These are phyloP conservation scores for Masticophis lateralis DNA, from an alignment of 2,797 vertebrate species.

Conservation along the genomic window DNA sequence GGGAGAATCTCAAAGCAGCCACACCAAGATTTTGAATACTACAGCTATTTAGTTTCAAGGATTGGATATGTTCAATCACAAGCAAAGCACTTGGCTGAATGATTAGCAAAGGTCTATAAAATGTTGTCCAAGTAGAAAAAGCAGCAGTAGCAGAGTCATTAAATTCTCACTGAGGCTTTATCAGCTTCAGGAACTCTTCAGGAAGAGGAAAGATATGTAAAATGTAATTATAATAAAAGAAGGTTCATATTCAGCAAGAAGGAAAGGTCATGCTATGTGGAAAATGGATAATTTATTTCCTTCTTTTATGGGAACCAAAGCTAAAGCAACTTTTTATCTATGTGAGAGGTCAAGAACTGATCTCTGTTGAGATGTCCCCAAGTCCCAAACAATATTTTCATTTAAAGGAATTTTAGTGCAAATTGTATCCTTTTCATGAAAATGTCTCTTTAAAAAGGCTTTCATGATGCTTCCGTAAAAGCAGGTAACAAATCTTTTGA, in stretches of 20 bases:
- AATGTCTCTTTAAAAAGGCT: not conserved
- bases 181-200: not conserved
- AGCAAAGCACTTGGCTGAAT: not conserved
- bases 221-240: not conserved
- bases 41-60: not conserved
- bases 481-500: constrained; percentile 52
- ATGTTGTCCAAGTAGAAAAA: not conserved
- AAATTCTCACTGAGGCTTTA: not conserved
- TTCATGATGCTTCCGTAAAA: constrained; percentile 41
- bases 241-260: constrained; percentile 7
- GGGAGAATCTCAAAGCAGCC: not conserved
- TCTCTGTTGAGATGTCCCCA: not conserved
- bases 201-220: constrained; percentile 20
- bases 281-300: not conserved
- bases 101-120: not conserved
- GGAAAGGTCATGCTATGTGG: constrained; percentile 1
- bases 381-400: not conserved
- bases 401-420: constrained; percentile 35
- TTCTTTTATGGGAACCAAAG: not conserved
- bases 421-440: constrained; percentile 38
- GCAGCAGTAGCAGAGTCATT: not conserved
- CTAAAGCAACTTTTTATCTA: constrained; percentile 10
- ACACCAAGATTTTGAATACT: not conserved
- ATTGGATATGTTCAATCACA: not conserved
- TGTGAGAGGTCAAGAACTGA: not conserved